Evolutionary conservation across 2,113 vertebrate species (phyloP).

Genomic region (Asarcornis scutulata): DNA sequence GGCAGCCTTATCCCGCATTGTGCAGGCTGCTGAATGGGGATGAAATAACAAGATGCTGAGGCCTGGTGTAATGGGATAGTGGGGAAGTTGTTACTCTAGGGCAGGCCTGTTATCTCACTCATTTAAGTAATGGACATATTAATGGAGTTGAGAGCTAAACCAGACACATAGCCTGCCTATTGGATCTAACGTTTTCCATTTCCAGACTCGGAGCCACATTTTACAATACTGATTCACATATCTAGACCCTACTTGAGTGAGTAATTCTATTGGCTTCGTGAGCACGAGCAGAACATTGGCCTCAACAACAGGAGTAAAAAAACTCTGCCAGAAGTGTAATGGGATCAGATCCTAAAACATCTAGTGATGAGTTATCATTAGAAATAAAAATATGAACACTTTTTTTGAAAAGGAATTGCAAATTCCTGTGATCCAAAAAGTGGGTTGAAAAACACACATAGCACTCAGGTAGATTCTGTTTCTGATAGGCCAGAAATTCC

Average conservation of each 20-base stretch:
- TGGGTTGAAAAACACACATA: neutral
- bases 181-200: slow-evolving; percentile 62
- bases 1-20: neutral
- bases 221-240: slow-evolving; percentile 38
- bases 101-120: slow-evolving; percentile 54
- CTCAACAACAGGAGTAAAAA: neutral
- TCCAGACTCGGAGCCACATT: neutral
- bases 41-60: neutral
- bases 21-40: neutral
- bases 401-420: neutral
- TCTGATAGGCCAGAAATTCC: neutral
- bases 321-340: neutral
- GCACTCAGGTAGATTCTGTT: neutral
- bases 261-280: slow-evolving; percentile 26
- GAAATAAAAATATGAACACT: neutral
- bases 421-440: neutral
- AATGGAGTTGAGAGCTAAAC: slow-evolving; percentile 63
- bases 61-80: slow-evolving; percentile 18
- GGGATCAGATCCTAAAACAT: neutral
- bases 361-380: neutral
- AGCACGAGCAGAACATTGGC: slow-evolving; percentile 13
- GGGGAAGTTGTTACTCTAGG: slow-evolving; percentile 13
- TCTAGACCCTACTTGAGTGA: slow-evolving; percentile 34
- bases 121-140: slow-evolving; percentile 35
- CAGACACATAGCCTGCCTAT: slow-evolving; percentile 25